A percentile compares a stretch with the other conserved stretches of the same genome.
These are phyloP conservation scores for Beris morrisii DNA, from an alignment of 2,888 invertebrate species.

Conservation along the genomic window DNA sequence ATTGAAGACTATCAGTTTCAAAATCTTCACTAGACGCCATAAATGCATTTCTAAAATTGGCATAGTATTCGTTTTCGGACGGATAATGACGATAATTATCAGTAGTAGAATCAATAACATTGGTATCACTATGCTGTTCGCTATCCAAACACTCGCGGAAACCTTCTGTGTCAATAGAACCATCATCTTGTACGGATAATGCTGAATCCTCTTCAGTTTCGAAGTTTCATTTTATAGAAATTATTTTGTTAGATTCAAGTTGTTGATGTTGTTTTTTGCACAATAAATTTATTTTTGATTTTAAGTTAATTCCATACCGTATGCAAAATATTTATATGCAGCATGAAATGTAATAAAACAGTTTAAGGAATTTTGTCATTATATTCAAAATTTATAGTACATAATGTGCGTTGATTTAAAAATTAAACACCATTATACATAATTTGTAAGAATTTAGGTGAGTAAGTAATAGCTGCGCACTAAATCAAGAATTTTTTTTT, in stretches of 20 bases:
- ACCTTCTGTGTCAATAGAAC: constrained; percentile 38
- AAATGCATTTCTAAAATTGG: background rate
- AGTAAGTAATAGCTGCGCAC: constrained; percentile 23
- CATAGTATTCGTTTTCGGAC: background rate
- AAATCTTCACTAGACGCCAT: constrained; percentile 42
- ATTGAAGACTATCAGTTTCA: constrained; percentile 37
- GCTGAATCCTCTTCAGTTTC: constrained; percentile 37
- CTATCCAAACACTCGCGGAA: constrained; percentile 33
- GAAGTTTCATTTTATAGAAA: background rate
- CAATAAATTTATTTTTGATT: constrained; percentile 3
- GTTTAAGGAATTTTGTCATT: constrained; percentile 25
- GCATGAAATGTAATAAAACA: constrained; percentile 40
- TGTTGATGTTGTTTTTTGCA: background rate
- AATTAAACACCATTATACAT: constrained; percentile 11
- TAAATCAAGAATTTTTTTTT: constrained; percentile 20
- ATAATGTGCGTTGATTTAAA: constrained; percentile 28
- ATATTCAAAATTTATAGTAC: constrained; percentile 28
- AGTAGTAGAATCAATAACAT: constrained; percentile 4
- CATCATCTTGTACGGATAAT: constrained; percentile 38
- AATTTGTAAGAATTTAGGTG: constrained; percentile 9
- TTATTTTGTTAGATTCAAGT: background rate
- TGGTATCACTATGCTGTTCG: background rate
- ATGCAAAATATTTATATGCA: constrained; percentile 33
- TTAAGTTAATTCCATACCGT: constrained; percentile 32
- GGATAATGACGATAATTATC: background rate